Evolutionary conservation across 2,113 vertebrate species (phyloP).

Genomic region (Gambusia affinis): DNA sequence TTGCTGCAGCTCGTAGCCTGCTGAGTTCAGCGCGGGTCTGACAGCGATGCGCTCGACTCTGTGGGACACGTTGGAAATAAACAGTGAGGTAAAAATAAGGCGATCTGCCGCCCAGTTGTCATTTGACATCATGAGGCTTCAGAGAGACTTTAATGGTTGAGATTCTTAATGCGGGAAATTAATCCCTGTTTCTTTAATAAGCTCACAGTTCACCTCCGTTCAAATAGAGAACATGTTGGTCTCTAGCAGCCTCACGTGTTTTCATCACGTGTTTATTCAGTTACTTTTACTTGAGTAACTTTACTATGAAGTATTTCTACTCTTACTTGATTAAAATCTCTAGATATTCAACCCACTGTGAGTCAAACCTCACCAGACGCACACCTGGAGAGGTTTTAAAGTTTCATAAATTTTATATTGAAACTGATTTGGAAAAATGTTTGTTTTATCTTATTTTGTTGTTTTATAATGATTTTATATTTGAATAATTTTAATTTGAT

Average conservation of each 20-base stretch:
- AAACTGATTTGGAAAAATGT: too few relatives aligned
- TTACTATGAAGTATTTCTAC: too few relatives aligned
- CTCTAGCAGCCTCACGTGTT: constrained; percentile 7
- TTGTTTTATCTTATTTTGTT: too few relatives aligned
- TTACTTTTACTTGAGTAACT: too few relatives aligned
- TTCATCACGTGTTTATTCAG: too few relatives aligned
- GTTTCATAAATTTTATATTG: too few relatives aligned
- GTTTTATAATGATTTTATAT: too few relatives aligned
- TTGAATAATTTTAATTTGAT: too few relatives aligned
- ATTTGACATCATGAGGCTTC: constrained; percentile 32
- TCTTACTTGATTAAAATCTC: too few relatives aligned
- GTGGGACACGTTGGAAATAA: constrained; percentile 30
- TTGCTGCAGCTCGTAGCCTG: background rate
- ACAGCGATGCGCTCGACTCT: background rate
- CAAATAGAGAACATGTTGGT: constrained; percentile 22
- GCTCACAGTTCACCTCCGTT: constrained; percentile 55
- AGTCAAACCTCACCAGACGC: too few relatives aligned
- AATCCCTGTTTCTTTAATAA: constrained; percentile 55
- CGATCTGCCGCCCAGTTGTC: constrained; percentile 41
- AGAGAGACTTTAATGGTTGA: constrained; percentile 58
- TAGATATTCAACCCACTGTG: too few relatives aligned
- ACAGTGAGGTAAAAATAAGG: constrained; percentile 2
- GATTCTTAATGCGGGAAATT: constrained; percentile 56
- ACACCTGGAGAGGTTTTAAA: too few relatives aligned
- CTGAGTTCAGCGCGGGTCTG: background rate